Evolutionary conservation across 2,888 invertebrate genomes (phyloP), one percentile per base, ranked within the genome.

Genomic region (Hemithea aestivaria): DNA sequence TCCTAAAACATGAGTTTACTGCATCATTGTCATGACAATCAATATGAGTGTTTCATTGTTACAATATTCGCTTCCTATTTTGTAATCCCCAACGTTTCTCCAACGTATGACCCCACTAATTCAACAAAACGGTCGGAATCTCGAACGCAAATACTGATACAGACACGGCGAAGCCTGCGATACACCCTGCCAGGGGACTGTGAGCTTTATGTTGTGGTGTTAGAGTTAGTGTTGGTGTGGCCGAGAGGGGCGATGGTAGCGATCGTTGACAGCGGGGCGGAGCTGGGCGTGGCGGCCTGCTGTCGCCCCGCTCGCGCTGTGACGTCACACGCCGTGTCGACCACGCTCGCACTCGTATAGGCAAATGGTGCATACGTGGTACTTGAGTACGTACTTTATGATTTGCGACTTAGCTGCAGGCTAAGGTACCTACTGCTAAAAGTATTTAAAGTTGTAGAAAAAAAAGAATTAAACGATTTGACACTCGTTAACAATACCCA

Each of bases 281-380:
- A 71, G 59, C 70, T 71, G 78, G 81, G 83, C 81, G 80, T 72
- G 77, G 75, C 76, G 53, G n/a, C n/a, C n/a, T n/a, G n/a, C n/a
- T n/a, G n/a, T n/a, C 48, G 54, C 57, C 3, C 16, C 5, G 16
- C 16, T 5, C 16, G 32, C 37, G 35, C 35, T 22, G 56, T 71
- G 73, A 71, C 68, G 71, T 69, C 73, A 11, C 41, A 20, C 27
- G 10, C 26, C 16, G 11, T 56, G 55, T 42, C 47, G 47, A 39
- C 42, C 38, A 7, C 7, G 25, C 7, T 16, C 21, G 28, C 40
- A 37, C 35, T 39, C 27, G 35, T 35, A 20, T 20, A n/a, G n/a
- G n/a, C n/a, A n/a, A n/a, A n/a, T n/a, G n/a, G n/a, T n/a, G n/a
- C n/a, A n/a, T n/a, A n/a, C n/a, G n/a, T n/a, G n/a, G n/a, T n/a